Evolutionary conservation across 1,140 invertebrate genomes (phyloP).

Genomic region (Zaprionus lachaisei): DNA sequence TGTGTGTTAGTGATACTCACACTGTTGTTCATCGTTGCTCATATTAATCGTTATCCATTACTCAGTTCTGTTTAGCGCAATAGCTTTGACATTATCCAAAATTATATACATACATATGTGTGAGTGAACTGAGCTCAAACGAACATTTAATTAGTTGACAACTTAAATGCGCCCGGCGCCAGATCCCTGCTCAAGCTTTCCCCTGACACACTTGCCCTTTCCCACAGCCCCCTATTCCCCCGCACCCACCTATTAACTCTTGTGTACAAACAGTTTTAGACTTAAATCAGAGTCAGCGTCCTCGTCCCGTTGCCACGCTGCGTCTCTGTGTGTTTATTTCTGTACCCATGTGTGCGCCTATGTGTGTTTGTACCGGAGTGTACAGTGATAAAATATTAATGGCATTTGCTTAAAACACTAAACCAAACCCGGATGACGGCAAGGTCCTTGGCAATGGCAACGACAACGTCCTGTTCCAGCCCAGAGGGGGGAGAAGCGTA

Average conservation of each 20-base stretch:
- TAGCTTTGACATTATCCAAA: neutral
- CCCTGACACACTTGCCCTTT: neutral
- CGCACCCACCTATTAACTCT: neutral
- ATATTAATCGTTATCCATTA: neutral
- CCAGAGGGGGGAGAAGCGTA: too few species aligned
- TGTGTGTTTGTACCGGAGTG: constrained; percentile 7
- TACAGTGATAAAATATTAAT: constrained; percentile 62
- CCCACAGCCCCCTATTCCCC: neutral
- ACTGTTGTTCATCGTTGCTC: too few species aligned
- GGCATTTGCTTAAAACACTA: constrained; percentile 53
- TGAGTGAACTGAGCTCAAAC: neutral
- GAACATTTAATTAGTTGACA: neutral
- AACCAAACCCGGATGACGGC: constrained; percentile 18
- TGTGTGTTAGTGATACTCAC: too few species aligned
- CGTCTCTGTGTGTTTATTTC: neutral
- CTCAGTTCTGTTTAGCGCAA: neutral
- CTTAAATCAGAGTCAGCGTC: constrained; percentile 31
- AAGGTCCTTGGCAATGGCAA: neutral
- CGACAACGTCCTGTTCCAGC: neutral
- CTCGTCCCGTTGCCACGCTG: constrained; percentile 18
- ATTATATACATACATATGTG: neutral
- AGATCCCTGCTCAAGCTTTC: constrained; percentile 7
- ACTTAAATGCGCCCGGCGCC: neutral
- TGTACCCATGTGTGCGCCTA: constrained; percentile 12
- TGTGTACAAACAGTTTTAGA: constrained; percentile 8